phyloP scores from a whole-genome alignment of 2,888 invertebrate genomes.

The Acanthosepion pharaonis region DNA sequence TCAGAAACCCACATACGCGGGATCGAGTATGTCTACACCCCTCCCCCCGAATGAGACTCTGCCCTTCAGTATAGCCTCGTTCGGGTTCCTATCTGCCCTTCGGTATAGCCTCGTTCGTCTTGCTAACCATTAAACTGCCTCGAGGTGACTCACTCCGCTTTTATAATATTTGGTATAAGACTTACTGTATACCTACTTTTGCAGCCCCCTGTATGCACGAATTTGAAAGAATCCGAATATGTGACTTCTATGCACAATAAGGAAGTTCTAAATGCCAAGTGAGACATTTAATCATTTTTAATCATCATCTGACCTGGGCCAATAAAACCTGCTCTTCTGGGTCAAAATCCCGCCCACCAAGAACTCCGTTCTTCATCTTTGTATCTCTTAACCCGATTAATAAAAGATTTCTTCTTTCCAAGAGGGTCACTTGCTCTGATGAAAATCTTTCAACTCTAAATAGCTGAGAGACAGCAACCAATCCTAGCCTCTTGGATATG shows the following conservation, averaged over 20 bases:
- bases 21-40: too few species aligned
- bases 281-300: background rate
- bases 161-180: too few species aligned
- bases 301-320: background rate
- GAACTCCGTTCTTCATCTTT: background rate
- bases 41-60: too few species aligned
- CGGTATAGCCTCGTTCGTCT: too few species aligned
- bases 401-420: background rate
- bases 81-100: too few species aligned
- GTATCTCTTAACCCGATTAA: background rate
- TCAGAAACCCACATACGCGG: too few species aligned
- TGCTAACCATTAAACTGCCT: too few species aligned
- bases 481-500: background rate
- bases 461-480: background rate
- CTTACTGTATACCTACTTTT: too few species aligned
- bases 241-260: background rate
- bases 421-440: background rate
- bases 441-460: background rate
- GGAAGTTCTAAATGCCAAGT: background rate
- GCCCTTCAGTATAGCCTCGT: too few species aligned
- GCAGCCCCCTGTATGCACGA: too few species aligned
- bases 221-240: background rate
- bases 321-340: background rate
- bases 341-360: conserved; percentile 6
- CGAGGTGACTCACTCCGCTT: too few species aligned